phyloP scores from a whole-genome alignment of 2,113 vertebrate genomes.

The Zapornia atra region DNA sequence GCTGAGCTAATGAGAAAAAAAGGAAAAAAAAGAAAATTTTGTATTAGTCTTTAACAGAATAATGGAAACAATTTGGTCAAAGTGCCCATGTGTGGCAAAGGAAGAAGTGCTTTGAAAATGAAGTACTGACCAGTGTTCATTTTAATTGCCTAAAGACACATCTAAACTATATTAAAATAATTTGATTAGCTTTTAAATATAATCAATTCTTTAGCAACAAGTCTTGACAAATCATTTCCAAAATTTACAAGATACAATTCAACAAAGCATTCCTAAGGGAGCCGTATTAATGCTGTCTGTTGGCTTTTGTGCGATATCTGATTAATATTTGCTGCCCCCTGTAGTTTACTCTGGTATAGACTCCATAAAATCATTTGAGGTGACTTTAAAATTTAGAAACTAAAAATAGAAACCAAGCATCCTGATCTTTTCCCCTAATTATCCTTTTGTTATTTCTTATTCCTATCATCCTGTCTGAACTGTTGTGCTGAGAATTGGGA shows the following conservation, averaged over 20 bases:
- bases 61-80: background rate
- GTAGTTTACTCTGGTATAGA: conserved; percentile 67
- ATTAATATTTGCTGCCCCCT: conserved; percentile 84
- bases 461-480: background rate
- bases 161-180: background rate
- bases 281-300: background rate
- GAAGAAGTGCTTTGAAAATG: background rate
- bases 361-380: background rate
- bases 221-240: background rate
- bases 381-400: conserved; percentile 31
- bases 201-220: background rate
- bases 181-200: background rate
- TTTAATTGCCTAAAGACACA: background rate
- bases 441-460: background rate
- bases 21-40: accelerated
- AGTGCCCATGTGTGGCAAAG: background rate
- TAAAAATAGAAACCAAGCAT: conserved; percentile 1
- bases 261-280: background rate
- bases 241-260: background rate
- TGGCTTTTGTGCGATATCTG: background rate
- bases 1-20: background rate
- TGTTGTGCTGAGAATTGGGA: background rate
- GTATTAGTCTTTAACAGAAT: background rate
- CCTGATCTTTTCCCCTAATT: background rate
- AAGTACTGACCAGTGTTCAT: background rate